These are phyloP conservation scores for Lottia scabra DNA, from an alignment of 2,888 invertebrate genomes.

Conservation along the genomic window DNA sequence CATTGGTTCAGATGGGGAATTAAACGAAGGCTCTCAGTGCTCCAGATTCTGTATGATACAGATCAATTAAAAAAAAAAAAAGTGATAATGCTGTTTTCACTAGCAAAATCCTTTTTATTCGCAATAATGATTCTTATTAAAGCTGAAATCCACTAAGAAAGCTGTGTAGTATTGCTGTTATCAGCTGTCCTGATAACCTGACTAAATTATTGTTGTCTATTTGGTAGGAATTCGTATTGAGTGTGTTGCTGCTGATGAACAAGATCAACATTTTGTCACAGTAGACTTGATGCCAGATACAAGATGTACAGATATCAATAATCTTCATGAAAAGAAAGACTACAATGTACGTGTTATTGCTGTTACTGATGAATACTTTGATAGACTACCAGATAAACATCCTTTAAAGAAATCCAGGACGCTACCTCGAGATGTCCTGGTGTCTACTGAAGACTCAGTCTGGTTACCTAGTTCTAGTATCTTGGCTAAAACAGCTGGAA, in stretches of 20 bases:
- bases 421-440: slow-evolving; percentile 55
- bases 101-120: too few relatives aligned
- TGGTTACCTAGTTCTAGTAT: slow-evolving; percentile 67
- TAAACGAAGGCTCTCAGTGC: too few relatives aligned
- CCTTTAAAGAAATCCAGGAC: slow-evolving; percentile 49
- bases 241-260: slow-evolving; percentile 59
- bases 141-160: too few relatives aligned
- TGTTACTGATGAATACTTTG: slow-evolving; percentile 68
- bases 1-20: too few relatives aligned
- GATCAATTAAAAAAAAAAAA: too few relatives aligned
- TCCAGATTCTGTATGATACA: too few relatives aligned
- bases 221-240: slow-evolving; percentile 63
- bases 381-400: slow-evolving; percentile 63
- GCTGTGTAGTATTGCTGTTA: too few relatives aligned
- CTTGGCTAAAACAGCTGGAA: slow-evolving; percentile 66
- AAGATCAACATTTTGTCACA: slow-evolving; percentile 48
- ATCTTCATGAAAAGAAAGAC: slow-evolving; percentile 64
- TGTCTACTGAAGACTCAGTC: slow-evolving; percentile 58
- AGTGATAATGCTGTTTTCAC: too few relatives aligned
- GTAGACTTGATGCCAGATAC: slow-evolving; percentile 63
- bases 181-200: too few relatives aligned
- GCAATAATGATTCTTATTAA: too few relatives aligned
- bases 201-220: too few relatives aligned
- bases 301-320: slow-evolving; percentile 54
- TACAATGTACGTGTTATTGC: slow-evolving; percentile 66